Base-by-base conservation (phyloP, 2,113 vertebrate genomes). In the Xiphorhynchus elegans region DNA sequence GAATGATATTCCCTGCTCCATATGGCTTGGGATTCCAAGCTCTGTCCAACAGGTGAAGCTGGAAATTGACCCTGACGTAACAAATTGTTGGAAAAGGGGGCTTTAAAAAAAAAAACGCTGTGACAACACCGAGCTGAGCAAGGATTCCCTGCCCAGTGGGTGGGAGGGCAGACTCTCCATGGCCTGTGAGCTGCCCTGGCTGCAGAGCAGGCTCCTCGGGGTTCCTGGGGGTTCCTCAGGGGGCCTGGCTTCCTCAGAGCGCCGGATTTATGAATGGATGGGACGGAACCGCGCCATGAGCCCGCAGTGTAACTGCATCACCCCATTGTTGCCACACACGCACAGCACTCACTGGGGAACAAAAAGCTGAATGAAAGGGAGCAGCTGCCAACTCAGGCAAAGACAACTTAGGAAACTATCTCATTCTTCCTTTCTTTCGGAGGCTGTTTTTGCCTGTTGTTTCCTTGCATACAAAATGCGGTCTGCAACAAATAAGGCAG, bases 321-420 rank as follows among this genome's bases (percentile, higher is more conserved):
- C 95, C 84, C 96, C 97, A 97, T 97, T 98, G 97, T 98, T 97
- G 96, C 94, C 97, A 97, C 97, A 98, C 98, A 98, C 93, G 97
- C 98, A 98, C 96, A 96, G 97, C 97, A 96, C 98, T 98, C 98
- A 97, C 95, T 93, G 96, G 97, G 97, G 96, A 94, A 98, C 97
- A 98, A 98, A 98, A 97, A 96, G 91, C 97, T 98, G 98, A 98
- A 98, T 98, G 97, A 97, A 97, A 89, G 18, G 7, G 94, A 97
- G 97, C 96, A 97, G 97, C 95, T 87, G 98, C 98, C 98, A 98
- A 97, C 97, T 98, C 97, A 96, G 97, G 97, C 98, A 98, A 98
- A 97, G 98, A 98, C 97, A 97, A 97, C 97, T 97, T 96, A 97
- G 98, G 98, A 98, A 98, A 98, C 98, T 97, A 96, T 98, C 98